A percentile compares a stretch with the other conserved stretches of the same genome.
Conservation (phyloP, 2,797 vertebrate species). For the Myotis planiceps region DNA sequence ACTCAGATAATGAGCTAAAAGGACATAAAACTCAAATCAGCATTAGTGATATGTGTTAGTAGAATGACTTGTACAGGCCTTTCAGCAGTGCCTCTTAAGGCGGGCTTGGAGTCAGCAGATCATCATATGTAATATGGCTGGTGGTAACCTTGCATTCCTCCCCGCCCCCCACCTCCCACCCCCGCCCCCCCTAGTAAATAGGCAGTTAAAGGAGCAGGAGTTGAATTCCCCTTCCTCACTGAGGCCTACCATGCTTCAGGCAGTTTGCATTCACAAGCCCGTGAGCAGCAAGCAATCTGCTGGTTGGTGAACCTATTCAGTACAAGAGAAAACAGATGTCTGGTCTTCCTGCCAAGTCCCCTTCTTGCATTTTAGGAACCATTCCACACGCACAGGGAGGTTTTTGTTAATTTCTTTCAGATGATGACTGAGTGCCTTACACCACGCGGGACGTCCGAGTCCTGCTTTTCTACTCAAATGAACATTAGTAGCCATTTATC, state of each 20-base stretch:
- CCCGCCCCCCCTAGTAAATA: background rate
- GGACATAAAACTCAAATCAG: conserved; percentile 34
- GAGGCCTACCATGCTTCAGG: conserved; percentile 83
- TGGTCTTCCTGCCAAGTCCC: conserved; percentile 89
- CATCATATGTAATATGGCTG: background rate
- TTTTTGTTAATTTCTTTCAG: conserved; percentile 89
- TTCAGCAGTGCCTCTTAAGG: background rate
- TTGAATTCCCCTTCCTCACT: conserved; percentile 78
- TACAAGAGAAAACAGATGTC: conserved; percentile 93
- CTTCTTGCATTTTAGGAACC: conserved; percentile 87
- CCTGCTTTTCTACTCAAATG: conserved; percentile 79
- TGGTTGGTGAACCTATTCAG: conserved; percentile 89
- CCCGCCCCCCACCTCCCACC: background rate
- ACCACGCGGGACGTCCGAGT: conserved; percentile 67
- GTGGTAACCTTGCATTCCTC: conserved; percentile 55
- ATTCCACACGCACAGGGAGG: conserved; percentile 87
- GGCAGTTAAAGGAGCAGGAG: conserved; percentile 72
- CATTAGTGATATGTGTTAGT: background rate
- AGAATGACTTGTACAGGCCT: background rate
- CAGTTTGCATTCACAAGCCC: conserved; percentile 87
- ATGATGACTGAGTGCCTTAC: conserved; percentile 81
- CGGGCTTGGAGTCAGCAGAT: background rate
- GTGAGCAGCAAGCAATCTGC: conserved; percentile 88
- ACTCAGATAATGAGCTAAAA: background rate
- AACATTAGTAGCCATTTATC: conserved; percentile 69